Evolutionary conservation across 1,140 invertebrate genomes (phyloP), one percentile per base, ranked within the genome.

Genomic region (Zophobas atratus): DNA sequence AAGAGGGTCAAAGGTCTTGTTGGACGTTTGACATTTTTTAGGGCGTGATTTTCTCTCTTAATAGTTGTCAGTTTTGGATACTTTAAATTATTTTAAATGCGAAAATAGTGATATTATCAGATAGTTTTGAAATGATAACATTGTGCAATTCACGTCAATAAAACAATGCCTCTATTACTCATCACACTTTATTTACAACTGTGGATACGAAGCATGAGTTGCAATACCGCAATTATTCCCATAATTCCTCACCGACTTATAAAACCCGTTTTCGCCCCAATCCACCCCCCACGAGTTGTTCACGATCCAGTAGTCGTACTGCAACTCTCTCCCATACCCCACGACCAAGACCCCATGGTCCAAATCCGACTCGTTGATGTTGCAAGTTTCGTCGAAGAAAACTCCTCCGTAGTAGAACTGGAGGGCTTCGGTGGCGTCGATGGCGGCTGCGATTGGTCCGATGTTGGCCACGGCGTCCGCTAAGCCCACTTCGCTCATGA

Each of bases 381-480:
- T 70, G 53, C 81, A 81, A 6, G 8, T 3, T 8, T 56, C 41
- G 48, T 81, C 77, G 36, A 77, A 56, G 43, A 75, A 79, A 8
- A 81, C 73, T 8, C 81, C 80, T 1, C 6, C 0, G n/a, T 51
- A 41, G 46, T 81, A 81, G 70, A 78, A 77, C 39, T 76, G 74
- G n/a, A 81, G 75, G n/a, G 8, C n/a, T 4, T 38, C 34, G 4
- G 48, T 75, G 70, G 98, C 98, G 90, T 99, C 97, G 84, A 99
- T 99, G 76, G 96, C 97, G 60, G 95, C 90, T 2, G 93, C 91
- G 6, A 95, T 84, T 2, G 97, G 97, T 20, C 98, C 97, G 77
- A 96, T 88, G 1, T 93, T 96, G 56, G 96, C 96, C 77, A 98
- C 91, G 79, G 95, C 96, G 77, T 89, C 84, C 79, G 92, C 86